Conservation (phyloP, 2,797 vertebrate genomes). For the Sebastes dallii region DNA sequence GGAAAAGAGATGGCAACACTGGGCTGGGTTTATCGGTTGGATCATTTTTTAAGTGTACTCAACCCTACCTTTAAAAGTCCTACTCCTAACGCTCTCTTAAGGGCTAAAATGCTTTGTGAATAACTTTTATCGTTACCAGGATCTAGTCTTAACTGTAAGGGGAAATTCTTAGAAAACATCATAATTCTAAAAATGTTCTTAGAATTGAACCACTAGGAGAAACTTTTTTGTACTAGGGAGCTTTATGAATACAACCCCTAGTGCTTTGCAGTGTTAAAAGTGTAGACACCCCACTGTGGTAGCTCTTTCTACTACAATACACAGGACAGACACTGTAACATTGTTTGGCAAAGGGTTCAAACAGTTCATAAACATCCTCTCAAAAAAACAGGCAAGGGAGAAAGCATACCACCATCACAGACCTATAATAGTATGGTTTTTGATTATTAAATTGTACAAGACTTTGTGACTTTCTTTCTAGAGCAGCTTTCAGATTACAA, state of each 20-base stretch:
- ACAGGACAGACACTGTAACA: background rate
- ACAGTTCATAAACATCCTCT: background rate
- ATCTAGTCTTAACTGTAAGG: no score
- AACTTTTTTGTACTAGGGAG: background rate
- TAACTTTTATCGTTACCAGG: background rate
- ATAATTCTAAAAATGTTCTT: background rate
- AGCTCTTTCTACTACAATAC: background rate
- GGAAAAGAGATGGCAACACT: background rate
- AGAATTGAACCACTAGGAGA: background rate
- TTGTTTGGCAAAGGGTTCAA: background rate
- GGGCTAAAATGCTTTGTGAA: background rate
- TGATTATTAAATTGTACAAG: background rate
- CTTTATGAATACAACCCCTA: background rate
- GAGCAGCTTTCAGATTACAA: conserved; percentile 1
- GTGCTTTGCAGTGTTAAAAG: background rate
- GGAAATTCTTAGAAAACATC: no score
- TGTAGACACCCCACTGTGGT: background rate
- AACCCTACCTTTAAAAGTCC: background rate
- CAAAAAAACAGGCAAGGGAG: background rate
- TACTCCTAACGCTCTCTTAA: background rate
- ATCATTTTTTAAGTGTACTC: background rate
- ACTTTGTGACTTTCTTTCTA: background rate
- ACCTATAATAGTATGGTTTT: background rate
- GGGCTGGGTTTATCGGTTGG: background rate
- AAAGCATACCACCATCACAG: background rate